These are phyloP conservation scores for Hemiscyllium ocellatum DNA, from an alignment of 2,113 vertebrate genomes.

Conservation along the genomic window DNA sequence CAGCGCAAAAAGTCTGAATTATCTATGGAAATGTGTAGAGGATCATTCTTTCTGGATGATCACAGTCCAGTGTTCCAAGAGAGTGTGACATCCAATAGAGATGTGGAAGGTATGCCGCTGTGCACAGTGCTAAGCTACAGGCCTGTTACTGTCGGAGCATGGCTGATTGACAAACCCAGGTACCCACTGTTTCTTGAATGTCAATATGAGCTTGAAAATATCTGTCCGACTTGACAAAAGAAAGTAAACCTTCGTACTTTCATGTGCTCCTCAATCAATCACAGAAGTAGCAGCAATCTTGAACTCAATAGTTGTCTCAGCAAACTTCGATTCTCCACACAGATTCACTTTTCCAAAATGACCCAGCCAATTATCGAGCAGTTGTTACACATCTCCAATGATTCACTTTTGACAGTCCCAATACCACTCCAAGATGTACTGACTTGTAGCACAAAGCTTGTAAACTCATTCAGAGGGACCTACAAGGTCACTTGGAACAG, in stretches of 20 bases:
- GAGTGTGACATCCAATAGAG: constrained; percentile 39
- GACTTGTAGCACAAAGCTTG: not conserved
- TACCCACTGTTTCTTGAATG: constrained; percentile 22
- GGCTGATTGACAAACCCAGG: constrained; percentile 40
- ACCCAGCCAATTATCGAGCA: not conserved
- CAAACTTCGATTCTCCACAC: not conserved
- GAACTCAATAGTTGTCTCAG: not conserved
- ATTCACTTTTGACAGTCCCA: not conserved
- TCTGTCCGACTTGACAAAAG: constrained; percentile 17
- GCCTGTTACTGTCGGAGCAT: constrained; percentile 39
- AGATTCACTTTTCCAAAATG: not conserved
- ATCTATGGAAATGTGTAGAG: constrained; percentile 42
- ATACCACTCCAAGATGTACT: not conserved
- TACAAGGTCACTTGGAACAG: not conserved
- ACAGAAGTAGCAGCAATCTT: not conserved
- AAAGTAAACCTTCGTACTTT: not conserved
- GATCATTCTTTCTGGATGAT: constrained; percentile 38
- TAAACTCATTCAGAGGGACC: not conserved
- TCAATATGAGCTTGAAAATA: constrained; percentile 21
- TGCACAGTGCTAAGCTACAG: constrained; percentile 35
- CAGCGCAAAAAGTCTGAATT: constrained; percentile 39
- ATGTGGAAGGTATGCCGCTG: constrained; percentile 36
- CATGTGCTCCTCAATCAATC: constrained; percentile 13
- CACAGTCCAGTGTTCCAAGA: constrained; percentile 33
- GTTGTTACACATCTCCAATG: not conserved